Evolutionary conservation across 2,888 invertebrate species (phyloP), one percentile per base, ranked within the genome.

Genomic region (Agrotis clavis): DNA sequence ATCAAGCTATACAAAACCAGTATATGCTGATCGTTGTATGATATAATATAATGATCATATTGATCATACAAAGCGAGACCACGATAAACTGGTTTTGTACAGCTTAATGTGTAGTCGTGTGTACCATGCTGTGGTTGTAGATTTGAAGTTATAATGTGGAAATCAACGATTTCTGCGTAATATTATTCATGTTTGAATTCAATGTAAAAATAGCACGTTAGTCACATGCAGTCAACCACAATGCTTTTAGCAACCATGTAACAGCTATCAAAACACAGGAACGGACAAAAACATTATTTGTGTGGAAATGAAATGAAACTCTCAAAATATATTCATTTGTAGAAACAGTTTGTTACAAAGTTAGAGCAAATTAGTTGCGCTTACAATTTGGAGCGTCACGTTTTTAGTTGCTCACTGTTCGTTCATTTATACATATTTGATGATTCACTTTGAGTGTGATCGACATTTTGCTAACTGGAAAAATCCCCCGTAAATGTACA

Each of bases 331-430:
- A 82, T 85, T 72, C 68, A 83, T 85, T 73, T n/a, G 48, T 30
- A 67, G 65, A 67, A 82, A 66, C 67, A 71, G 64, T 86, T 66
- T 14, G 30, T 9, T 74, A 73, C 78, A 81, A 76, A 86, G 70
- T 84, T 84, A 47, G 48, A 59, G 64, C 66, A 77, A 86, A 84
- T 86, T 84, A 81, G 82, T 81, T 77, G 67, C 75, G 71, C 61
- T 81, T 73, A 78, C 78, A 72, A 69, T 79, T 67, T 64, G 59
- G 48, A 71, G 68, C 64, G 61, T 64, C 63, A 73, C 70, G 62
- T 74, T 74, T 76, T 67, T 67, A 76, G 81, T 71, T 81, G 69
- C 47, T 16, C 48, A 45, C 48, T 61, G 63, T 59, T 65, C 59
- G 69, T 41, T 65, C 57, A 67, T 72, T 71, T 67, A 35, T 4